Percentiles rank a stretch among this genome's conserved stretches.
phyloP scores from a whole-genome alignment of 2,113 vertebrate genomes.

The Dipodomys spectabilis region DNA sequence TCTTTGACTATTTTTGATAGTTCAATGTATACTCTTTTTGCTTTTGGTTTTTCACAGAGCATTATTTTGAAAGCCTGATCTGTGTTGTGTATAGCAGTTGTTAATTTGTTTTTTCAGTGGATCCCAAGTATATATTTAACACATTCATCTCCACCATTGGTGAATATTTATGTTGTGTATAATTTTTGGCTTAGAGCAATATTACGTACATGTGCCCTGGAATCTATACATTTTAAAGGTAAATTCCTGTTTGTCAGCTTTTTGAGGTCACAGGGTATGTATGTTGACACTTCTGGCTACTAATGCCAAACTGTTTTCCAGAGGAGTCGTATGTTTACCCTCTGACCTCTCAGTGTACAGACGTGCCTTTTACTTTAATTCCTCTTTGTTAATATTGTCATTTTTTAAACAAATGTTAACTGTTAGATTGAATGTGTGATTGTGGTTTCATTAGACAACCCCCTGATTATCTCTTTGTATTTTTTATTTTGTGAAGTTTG shows the following conservation, averaged over 20 bases:
- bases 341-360: not conserved
- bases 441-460: not conserved
- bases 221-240: not conserved
- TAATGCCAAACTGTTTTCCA: not conserved
- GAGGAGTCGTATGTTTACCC: not conserved
- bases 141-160: not conserved
- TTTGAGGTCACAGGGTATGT: not conserved
- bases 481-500: conserved; percentile 30
- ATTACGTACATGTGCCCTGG: not conserved
- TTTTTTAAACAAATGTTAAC: not conserved
- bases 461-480: not conserved
- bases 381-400: not conserved
- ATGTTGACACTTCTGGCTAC: not conserved
- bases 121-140: not conserved
- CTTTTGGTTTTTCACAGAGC: not conserved
- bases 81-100: not conserved
- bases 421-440: not conserved
- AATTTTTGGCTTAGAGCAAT: not conserved
- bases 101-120: not conserved
- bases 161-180: not conserved
- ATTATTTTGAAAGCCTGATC: not conserved
- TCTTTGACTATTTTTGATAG: not conserved
- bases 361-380: not conserved
- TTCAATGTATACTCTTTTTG: not conserved
- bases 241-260: not conserved